Percentiles rank a stretch among this genome's conserved stretches.
phyloP scores from a whole-genome alignment of 2,888 invertebrate genomes.

The Idaea biselata region DNA sequence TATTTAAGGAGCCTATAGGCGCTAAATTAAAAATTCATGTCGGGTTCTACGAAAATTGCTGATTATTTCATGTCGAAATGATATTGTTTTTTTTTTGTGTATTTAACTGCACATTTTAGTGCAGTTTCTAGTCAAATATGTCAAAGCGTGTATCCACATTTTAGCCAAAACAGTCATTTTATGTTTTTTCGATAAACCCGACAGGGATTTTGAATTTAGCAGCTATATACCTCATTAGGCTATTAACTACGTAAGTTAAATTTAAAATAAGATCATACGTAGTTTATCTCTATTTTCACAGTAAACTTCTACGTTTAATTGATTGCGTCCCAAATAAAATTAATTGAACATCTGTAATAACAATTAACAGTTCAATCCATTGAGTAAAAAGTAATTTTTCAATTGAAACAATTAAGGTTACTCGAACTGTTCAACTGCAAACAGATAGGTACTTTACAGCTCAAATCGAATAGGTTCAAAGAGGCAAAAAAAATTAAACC shows the following conservation, averaged over 20 bases:
- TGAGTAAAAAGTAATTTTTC: conserved; percentile 65
- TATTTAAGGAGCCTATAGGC: no score
- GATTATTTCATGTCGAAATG: no score
- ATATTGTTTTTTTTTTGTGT: no score
- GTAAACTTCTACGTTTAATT: conserved; percentile 48
- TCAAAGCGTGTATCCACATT: no score
- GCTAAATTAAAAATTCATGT: no score
- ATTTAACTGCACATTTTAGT: no score
- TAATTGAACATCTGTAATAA: conserved; percentile 59
- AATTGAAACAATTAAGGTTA: conserved; percentile 78
- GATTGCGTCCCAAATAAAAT: conserved; percentile 48
- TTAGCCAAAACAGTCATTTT: no score
- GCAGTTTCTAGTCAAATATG: no score
- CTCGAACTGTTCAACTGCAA: conserved; percentile 36
- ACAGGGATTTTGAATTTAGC: no score
- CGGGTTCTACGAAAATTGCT: no score
- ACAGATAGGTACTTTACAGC: background rate
- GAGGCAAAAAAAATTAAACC: background rate
- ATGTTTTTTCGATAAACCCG: no score
- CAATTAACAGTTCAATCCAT: conserved; percentile 58
- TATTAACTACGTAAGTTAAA: background rate
- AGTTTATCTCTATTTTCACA: background rate
- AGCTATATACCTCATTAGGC: no score
- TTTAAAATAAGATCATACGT: background rate
- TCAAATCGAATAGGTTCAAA: background rate